Percentiles rank a stretch among this genome's conserved stretches.
These are phyloP conservation scores for Daktulosphaira vitifoliae DNA, from an alignment of 1,140 invertebrate genomes.

Conservation along the genomic window DNA sequence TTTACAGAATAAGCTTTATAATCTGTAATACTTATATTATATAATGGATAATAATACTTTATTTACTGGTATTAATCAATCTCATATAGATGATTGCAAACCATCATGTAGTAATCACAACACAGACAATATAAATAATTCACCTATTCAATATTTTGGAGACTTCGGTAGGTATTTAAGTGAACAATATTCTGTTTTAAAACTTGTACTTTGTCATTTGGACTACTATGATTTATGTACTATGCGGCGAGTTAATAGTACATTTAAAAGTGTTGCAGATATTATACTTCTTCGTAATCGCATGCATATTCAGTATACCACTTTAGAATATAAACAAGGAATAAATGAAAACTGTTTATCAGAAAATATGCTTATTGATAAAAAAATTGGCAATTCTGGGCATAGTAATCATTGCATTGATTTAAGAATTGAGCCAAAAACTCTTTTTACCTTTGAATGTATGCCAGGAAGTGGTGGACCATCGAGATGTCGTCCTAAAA, in stretches of 20 bases:
- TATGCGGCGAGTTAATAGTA: not conserved
- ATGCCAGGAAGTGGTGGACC: not conserved
- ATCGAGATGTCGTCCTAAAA: conserved; percentile 2
- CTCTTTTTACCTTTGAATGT: conserved; percentile 5
- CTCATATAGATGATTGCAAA: no score
- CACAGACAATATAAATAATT: not conserved
- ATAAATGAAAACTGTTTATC: no score
- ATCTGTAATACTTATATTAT: no score
- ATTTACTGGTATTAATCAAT: no score
- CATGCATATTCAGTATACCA: not conserved
- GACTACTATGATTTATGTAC: conserved; percentile 8
- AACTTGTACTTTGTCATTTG: not conserved
- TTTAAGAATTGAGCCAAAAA: conserved; percentile 7
- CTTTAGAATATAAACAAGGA: not conserved
- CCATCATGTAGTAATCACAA: no score
- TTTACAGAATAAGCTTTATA: no score
- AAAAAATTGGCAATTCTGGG: not conserved
- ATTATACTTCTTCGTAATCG: not conserved
- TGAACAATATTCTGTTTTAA: conserved; percentile 4
- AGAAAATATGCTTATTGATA: no score
- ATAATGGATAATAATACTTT: no score
- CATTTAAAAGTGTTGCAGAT: not conserved
- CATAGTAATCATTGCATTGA: not conserved
- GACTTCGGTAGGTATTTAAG: not conserved
- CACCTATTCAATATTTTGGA: not conserved